Conservation (phyloP, 2,113 vertebrate species). For the Platanista minor region DNA sequence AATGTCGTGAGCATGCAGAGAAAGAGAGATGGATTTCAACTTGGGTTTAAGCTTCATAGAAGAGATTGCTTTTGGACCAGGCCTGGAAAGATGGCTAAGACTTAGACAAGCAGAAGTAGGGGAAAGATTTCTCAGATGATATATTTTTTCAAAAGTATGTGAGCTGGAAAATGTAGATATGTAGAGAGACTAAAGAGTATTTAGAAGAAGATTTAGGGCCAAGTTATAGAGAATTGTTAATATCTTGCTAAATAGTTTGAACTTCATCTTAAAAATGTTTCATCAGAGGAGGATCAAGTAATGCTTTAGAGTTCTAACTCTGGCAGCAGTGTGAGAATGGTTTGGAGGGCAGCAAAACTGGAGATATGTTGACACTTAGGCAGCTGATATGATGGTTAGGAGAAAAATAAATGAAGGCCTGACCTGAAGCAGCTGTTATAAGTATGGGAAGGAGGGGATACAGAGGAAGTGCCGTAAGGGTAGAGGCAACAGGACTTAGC, state of each 20-base stretch:
- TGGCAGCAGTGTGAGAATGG: neutral
- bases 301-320: neutral
- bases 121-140: neutral
- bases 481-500: neutral
- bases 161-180: neutral
- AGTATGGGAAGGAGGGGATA: neutral
- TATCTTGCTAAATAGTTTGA: constrained; percentile 9
- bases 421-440: neutral
- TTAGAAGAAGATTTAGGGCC: neutral
- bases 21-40: neutral
- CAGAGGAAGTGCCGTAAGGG: neutral
- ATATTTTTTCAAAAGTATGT: neutral
- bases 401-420: neutral
- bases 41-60: neutral
- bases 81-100: neutral
- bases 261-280: neutral
- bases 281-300: neutral
- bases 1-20: neutral
- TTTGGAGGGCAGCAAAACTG: neutral
- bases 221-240: neutral
- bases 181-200: neutral
- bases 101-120: neutral
- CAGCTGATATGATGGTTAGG: neutral
- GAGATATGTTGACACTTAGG: neutral
- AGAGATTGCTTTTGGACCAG: neutral